Base-by-base conservation (phyloP, 2,113 vertebrate species). In the Strix aluco region DNA sequence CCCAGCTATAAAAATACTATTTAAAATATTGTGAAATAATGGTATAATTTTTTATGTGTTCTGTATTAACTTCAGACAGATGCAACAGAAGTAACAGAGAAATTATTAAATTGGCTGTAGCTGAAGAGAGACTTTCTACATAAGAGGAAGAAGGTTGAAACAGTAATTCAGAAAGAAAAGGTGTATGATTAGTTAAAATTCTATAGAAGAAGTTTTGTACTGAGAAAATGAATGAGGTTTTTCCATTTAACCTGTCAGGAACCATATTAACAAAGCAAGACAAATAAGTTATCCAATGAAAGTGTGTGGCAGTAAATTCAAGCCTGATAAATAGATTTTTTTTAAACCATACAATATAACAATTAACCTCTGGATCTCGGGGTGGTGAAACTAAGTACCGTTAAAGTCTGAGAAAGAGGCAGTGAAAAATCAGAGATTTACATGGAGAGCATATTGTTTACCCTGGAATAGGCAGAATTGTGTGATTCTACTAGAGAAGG, bases 351-450 rank as follows among this genome's bases (percentile, higher is more conserved):
- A 16, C 5, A 63, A 30, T 55, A 17, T 42, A 75, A 26, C 18
- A 62, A 70, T 52, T 75, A 58, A 23, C 47, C 17, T 78, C 38
- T 59, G 57, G 9, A 74, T 87, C 26, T 81, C 7, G 4, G 15
- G 8, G 13, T 8, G 3, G 0, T 47, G 46, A 10, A 17, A 32
- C 1, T 10, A 58, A 57, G 9, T 57, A 5, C 9, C 40, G 10
- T 49, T 81, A 85, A 92, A 79, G 62, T 36, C 3, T 38, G 23
- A 74, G 21, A 71, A 85, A 85, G 5, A 66, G 2, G 4, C 29
- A 67, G 42, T 49, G n/a, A 92, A 71, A 85, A 81, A 79, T 36
- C 16, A 59, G 55, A 61, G 5, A 54, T 86, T 62, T 94, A 25
- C 46, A 7, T 51, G 30, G 19, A 74, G 2, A 85, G 1, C 12